These are phyloP conservation scores for Verasper variegatus DNA, from an alignment of 2,113 vertebrate genomes.

Conservation along the genomic window DNA sequence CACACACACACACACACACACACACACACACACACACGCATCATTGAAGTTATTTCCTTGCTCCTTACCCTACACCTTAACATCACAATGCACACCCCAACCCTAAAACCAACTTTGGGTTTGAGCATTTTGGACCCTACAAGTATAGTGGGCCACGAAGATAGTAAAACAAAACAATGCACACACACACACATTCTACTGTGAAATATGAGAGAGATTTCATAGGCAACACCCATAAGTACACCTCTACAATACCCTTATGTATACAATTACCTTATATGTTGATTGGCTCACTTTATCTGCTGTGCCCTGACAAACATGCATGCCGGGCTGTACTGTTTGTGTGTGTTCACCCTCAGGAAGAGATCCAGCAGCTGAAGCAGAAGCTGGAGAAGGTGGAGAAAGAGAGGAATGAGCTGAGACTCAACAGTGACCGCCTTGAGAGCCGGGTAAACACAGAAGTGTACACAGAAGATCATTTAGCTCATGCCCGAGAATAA, in stretches of 20 bases:
- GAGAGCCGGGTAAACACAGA: slow-evolving; percentile 88
- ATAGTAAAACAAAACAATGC: background rate
- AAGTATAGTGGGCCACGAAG: background rate
- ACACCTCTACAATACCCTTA: too few relatives aligned
- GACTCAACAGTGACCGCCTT: slow-evolving; percentile 92
- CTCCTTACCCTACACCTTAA: background rate
- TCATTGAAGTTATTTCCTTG: background rate
- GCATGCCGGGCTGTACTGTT: background rate
- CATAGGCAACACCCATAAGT: background rate
- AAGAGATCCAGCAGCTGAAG: slow-evolving; percentile 95
- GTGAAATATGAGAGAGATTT: too few relatives aligned
- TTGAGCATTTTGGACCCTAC: too few relatives aligned
- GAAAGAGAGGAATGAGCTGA: slow-evolving; percentile 94
- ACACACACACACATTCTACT: background rate
- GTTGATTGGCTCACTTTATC: slow-evolving; percentile 8
- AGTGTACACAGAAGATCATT: background rate
- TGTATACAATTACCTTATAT: background rate
- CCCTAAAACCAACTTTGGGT: background rate
- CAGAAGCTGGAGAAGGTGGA: slow-evolving; percentile 93
- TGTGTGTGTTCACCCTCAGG: slow-evolving; percentile 76
- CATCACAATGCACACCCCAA: background rate
- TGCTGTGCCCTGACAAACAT: background rate
- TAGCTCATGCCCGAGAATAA: too few relatives aligned
- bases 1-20: background rate
- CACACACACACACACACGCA: background rate